These are phyloP conservation scores for Druceiella hillmani DNA, from an alignment of 2,888 invertebrate genomes.

Conservation along the genomic window DNA sequence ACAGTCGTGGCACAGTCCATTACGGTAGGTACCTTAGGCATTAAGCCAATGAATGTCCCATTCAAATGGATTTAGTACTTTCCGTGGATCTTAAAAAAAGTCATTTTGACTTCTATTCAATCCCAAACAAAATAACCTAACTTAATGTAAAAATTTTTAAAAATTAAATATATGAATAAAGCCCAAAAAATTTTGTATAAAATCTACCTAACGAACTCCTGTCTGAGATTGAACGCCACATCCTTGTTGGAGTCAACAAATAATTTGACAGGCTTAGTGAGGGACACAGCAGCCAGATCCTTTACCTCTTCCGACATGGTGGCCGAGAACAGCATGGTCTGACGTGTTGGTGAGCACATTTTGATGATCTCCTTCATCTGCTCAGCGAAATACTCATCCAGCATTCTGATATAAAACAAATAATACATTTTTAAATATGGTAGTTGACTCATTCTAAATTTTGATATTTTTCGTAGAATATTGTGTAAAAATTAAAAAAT, in stretches of 20 bases:
- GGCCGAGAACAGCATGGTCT: constrained; percentile 97
- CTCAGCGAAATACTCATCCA: constrained; percentile 97
- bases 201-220: constrained; percentile 82
- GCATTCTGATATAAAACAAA: constrained; percentile 60
- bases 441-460: no score
- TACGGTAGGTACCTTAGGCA: no score
- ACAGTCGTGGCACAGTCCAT: no score
- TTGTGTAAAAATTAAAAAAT: background rate
- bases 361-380: constrained; percentile 98
- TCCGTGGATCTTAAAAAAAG: no score
- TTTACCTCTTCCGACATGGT: constrained; percentile 99
- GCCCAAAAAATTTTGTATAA: no score
- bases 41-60: no score
- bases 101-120: no score
- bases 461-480: no score
- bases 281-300: constrained; percentile 88
- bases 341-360: constrained; percentile 84
- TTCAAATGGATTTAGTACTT: no score
- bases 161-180: no score
- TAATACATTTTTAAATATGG: background rate
- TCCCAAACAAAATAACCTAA: no score
- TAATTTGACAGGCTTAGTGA: constrained; percentile 87
- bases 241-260: constrained; percentile 96
- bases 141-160: no score
- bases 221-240: constrained; percentile 90